Conservation (phyloP, 2,113 vertebrate species). For the Oncorhynchus keta region DNA sequence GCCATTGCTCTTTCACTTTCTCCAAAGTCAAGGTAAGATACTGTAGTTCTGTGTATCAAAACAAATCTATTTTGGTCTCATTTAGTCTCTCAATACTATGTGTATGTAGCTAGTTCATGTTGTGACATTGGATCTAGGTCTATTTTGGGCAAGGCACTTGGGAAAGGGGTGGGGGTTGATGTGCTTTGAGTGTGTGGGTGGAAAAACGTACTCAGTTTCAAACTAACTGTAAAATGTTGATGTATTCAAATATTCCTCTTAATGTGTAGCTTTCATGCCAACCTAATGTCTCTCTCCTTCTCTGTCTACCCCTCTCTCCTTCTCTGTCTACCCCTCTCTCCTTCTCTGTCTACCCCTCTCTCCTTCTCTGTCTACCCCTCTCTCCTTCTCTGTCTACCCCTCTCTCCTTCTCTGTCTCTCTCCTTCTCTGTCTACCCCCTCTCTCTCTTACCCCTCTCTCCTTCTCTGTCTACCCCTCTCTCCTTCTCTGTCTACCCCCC, state of each 20-base stretch:
- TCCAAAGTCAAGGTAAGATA: constrained; percentile 90
- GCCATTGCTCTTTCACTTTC: constrained; percentile 89
- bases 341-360: too few species aligned
- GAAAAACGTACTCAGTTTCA: too few species aligned
- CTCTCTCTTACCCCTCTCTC: too few species aligned
- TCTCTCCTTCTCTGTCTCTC: background rate
- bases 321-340: too few species aligned
- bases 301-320: too few species aligned
- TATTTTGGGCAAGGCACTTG: background rate
- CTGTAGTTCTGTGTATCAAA: background rate
- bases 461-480: too few species aligned
- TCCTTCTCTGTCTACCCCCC: background rate
- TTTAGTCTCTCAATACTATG: too few species aligned
- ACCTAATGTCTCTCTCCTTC: background rate
- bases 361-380: background rate
- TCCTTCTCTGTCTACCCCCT: too few species aligned
- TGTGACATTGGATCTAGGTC: background rate
- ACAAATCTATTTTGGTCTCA: too few species aligned
- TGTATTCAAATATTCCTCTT: background rate
- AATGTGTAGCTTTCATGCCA: background rate
- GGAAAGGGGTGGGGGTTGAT: too few species aligned
- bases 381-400: too few species aligned
- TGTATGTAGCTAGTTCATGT: background rate
- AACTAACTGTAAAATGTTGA: background rate
- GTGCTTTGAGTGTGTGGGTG: too few species aligned